A percentile compares a stretch with the other conserved stretches of the same genome.
phyloP scores from a whole-genome alignment of 2,113 vertebrate species.

The Donacobius atricapilla region DNA sequence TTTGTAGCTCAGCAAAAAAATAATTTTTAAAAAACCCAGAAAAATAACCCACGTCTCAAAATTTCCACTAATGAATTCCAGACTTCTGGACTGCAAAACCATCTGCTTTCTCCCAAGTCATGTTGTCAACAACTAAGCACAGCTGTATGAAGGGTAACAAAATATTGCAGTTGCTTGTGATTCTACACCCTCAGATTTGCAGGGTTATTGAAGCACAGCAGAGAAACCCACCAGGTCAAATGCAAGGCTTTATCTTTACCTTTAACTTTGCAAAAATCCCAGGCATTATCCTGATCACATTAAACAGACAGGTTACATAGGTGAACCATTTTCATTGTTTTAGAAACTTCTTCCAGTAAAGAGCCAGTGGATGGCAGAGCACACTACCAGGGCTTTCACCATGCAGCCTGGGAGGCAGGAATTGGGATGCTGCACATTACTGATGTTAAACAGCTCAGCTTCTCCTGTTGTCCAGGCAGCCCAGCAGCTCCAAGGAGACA shows the following conservation, averaged over 20 bases:
- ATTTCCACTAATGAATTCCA: conserved; percentile 69
- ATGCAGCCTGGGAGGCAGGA: background rate
- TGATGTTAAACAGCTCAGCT: background rate
- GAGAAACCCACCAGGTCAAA: background rate
- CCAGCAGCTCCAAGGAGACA: background rate
- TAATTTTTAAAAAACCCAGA: background rate
- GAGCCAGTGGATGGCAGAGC: background rate
- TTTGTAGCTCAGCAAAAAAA: conserved; percentile 38
- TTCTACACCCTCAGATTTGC: background rate
- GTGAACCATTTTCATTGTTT: background rate
- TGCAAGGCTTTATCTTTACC: background rate
- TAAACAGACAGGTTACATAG: background rate
- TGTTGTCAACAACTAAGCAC: conserved; percentile 59
- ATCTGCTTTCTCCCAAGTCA: conserved; percentile 41
- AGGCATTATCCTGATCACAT: background rate
- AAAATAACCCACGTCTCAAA: conserved; percentile 34
- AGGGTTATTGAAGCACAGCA: background rate
- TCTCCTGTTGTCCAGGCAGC: background rate
- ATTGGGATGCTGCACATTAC: background rate
- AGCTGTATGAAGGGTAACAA: conserved; percentile 49
- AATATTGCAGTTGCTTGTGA: conserved; percentile 16
- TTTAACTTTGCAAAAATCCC: background rate
- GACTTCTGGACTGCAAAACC: conserved; percentile 36
- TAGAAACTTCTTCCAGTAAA: background rate
- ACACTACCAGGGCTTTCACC: background rate